Evolutionary conservation across 2,797 vertebrate genomes (phyloP), one percentile per base, ranked within the genome.

Genomic region (Silurus lanzhouensis): DNA sequence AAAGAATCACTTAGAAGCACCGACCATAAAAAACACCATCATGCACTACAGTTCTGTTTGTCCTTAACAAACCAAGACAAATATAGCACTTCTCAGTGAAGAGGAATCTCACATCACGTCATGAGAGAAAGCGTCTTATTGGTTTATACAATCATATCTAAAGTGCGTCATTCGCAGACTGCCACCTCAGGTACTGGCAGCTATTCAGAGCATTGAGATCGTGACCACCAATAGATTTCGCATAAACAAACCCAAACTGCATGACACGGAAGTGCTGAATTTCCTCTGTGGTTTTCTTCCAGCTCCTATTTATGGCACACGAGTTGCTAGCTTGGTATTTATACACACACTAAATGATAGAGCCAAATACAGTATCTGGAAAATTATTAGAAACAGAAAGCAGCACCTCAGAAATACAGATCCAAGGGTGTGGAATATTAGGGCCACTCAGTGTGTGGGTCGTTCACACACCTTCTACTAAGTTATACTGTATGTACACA

Each of bases 101-200:
- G 60, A 82, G 68, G 67, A 79, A 72, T 79, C 76, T 68, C 77
- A 81, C 5, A 38, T 63, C 1, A 52, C 17, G 5, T 44, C n/a
- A 57, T n/a, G 64, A 31, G 12, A 77, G 81, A 72, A 82, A 72
- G 10, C 66, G 13, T 67, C 85, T 79, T 83, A 80, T 86, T 83
- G 72, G 85, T 83, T n/a, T 78, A 83, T 80, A 58, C 55, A 64
- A 57, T 27, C 74, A 71, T 86, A 64, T 25, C 55, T 80, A 77
- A 77, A n/a, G 44, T 86, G 85, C 85, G 85, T 83, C 85, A 83
- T 74, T 86, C n/a, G 27, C 81, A 64, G 85, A 15, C 85, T 83
- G 67, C 7, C 66, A 72, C 67, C 57, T 27, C 27, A 63, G 66
- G 25, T 83, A 46, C 75, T 82, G 74, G 19, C 58, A 83, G 75